Evolutionary conservation across 2,113 vertebrate genomes (phyloP), one percentile per base, ranked within the genome.

Genomic region (Nicator chloris): DNA sequence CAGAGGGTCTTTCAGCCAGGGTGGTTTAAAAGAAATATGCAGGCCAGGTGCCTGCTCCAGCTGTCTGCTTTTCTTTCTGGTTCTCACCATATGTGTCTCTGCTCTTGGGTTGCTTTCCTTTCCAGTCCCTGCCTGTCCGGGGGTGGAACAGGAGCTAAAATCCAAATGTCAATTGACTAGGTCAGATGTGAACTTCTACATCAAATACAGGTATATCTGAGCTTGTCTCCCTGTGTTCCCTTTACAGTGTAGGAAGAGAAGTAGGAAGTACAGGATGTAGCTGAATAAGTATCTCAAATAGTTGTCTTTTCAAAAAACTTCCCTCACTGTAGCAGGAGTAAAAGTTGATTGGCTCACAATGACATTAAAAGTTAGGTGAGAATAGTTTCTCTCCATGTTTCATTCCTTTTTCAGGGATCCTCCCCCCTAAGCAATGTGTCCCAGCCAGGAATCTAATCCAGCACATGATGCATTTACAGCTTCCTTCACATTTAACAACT

Each of bases 401-500:
- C 15, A 37, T 79, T 56, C 31, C 39, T 71, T 64, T 93, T 68
- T 57, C 2, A 1, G 30, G 42, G 31, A 57, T 71, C 69, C 44
- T 87, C 77, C 59, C 28, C 12, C 22, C 24, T 50, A 35, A 77
- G 24, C 18, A 51, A 6, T 44, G 22, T 44, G 19, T 65, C 24
- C 49, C 50, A 82, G 53, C 12, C 50, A 88, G n/a, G 42, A 80
- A 28, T 66, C 47, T 28, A 27, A 75, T 49, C 59, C 26, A 80
- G 75, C 26, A 57, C 6, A 27, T 61, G 54, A 35, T 1, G 0
- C 12, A 5, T 77, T 88, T 84, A 53, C 40, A 72, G 8, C 70
- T 93, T 95, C 42, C 71, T 88, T 87, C 71, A 59, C 21, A 30
- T 66, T 80, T 73, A 72, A 65, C 35, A 65, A 47, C 39, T 44